A percentile compares a stretch with the other conserved stretches of the same genome.
These are phyloP conservation scores for Elegia similella DNA, from an alignment of 2,888 invertebrate genomes.

Conservation along the genomic window DNA sequence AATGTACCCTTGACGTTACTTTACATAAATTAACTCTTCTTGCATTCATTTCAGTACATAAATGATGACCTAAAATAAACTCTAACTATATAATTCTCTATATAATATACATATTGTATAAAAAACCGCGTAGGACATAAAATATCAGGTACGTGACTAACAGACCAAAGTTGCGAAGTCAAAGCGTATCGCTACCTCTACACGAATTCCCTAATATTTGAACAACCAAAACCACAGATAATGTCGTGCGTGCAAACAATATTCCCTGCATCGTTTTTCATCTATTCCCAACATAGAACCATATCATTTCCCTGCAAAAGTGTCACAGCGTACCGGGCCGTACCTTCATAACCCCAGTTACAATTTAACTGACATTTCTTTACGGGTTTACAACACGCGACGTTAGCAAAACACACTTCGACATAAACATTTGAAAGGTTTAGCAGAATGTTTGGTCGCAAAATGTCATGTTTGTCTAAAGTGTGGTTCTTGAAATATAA, in stretches of 20 bases:
- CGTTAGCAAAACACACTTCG: conserved; percentile 21
- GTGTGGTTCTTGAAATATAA: background rate
- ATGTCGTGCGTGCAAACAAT: conserved; percentile 13
- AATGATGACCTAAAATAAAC: too few relatives aligned
- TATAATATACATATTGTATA: too few relatives aligned
- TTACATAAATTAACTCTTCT: too few relatives aligned
- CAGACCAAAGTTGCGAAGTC: too few relatives aligned
- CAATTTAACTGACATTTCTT: conserved; percentile 34
- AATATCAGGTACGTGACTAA: too few relatives aligned
- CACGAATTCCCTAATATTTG: background rate
- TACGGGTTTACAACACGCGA: conserved; percentile 40
- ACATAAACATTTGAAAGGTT: conserved; percentile 14
- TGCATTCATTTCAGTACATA: too few relatives aligned
- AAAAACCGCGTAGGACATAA: too few relatives aligned
- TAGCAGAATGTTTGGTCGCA: background rate
- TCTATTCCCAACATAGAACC: conserved; percentile 11
- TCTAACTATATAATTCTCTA: too few relatives aligned
- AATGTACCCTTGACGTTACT: too few relatives aligned
- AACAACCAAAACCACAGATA: background rate
- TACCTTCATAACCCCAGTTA: conserved; percentile 34
- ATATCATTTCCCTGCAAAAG: conserved; percentile 24
- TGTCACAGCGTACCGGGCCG: conserved; percentile 49
- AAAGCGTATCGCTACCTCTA: background rate
- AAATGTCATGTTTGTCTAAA: background rate
- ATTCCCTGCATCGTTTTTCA: conserved; percentile 14